Evolutionary conservation across 2,113 vertebrate genomes (phyloP).

Genomic region (Pelodiscus sinensis): DNA sequence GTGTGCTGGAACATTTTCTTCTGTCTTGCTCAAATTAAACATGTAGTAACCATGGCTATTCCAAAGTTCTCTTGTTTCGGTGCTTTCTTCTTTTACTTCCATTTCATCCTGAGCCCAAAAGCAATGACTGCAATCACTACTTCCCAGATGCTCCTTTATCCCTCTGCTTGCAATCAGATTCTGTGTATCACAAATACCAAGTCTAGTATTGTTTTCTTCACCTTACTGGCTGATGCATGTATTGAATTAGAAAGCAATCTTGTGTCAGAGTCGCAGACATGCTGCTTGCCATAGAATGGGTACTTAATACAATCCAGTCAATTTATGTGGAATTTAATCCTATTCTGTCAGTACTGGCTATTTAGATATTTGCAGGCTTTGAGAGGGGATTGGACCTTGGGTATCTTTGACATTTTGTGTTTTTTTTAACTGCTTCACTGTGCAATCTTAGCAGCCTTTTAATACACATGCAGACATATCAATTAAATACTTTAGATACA

Average conservation of each 20-base stretch:
- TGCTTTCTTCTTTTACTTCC: slow-evolving; percentile 31
- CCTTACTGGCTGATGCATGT: neutral
- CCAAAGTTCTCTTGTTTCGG: slow-evolving; percentile 7
- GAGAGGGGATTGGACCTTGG: no score
- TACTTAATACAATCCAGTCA: neutral
- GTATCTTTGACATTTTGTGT: no score
- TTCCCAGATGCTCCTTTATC: slow-evolving; percentile 18
- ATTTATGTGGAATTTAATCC: neutral
- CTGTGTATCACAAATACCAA: neutral
- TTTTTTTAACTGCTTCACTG: no score
- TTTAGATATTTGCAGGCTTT: neutral
- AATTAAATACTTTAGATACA: no score
- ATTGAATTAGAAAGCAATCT: slow-evolving; percentile 25
- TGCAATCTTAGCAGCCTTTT: no score
- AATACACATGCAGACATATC: no score
- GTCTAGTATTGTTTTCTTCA: slow-evolving; percentile 1
- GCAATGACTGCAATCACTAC: slow-evolving; percentile 10
- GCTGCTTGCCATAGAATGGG: neutral
- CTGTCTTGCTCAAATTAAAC: neutral
- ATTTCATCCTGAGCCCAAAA: slow-evolving; percentile 42
- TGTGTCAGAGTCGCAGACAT: neutral
- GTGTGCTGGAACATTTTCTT: neutral
- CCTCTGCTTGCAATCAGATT: neutral
- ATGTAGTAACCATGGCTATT: slow-evolving; percentile 15
- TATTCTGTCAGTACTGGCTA: neutral